Evolutionary conservation across 2,113 vertebrate genomes (phyloP).

Genomic region (Columbina picui): DNA sequence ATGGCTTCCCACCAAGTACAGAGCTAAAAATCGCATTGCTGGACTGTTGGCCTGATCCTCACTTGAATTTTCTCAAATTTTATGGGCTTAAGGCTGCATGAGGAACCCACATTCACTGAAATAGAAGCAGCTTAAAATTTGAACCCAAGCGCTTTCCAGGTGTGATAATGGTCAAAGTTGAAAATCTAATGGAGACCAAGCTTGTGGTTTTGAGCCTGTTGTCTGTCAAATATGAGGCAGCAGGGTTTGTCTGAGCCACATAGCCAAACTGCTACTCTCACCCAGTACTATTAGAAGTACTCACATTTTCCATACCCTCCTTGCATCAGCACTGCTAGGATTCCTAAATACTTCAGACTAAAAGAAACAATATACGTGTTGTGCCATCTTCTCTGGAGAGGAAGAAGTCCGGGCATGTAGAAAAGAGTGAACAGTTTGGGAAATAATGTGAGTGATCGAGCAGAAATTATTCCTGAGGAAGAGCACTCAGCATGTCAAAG

Average conservation of each 20-base stretch:
- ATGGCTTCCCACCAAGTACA: neutral
- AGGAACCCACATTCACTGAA: neutral
- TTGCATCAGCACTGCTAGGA: neutral
- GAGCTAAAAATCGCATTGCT: neutral
- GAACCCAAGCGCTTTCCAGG: neutral
- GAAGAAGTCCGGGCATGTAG: rapidly evolving
- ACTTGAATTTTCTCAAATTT: neutral
- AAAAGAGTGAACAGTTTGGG: neutral
- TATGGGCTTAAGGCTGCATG: neutral
- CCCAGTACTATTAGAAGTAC: neutral
- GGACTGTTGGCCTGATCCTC: neutral
- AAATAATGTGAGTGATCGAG: neutral
- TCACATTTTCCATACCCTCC: neutral
- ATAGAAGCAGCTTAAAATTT: neutral
- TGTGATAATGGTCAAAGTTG: neutral
- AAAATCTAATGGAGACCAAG: neutral
- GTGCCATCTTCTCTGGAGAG: neutral
- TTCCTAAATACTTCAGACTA: neutral
- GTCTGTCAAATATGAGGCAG: neutral
- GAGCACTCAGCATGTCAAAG: neutral
- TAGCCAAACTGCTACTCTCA: neutral
- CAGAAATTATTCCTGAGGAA: neutral
- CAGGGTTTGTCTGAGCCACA: neutral
- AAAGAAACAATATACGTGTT: neutral
- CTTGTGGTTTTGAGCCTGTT: neutral